These are phyloP conservation scores for Cyclura pinguis DNA, from an alignment of 2,797 vertebrate genomes.

Conservation along the genomic window DNA sequence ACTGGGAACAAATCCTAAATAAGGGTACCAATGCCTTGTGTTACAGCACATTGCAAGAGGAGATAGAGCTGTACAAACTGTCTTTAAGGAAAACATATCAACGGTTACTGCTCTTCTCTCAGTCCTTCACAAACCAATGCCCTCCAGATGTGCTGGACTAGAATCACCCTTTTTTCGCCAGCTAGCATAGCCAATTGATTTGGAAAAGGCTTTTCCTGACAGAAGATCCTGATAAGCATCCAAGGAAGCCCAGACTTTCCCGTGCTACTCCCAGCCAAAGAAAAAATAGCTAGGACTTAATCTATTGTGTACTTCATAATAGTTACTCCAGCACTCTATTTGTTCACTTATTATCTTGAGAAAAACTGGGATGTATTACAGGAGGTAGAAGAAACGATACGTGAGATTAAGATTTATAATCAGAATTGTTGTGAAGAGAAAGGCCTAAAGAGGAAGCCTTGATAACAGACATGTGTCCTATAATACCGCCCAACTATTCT, in stretches of 20 bases:
- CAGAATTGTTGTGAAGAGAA: not conserved
- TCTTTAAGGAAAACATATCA: not conserved
- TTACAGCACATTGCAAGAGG: too few relatives aligned
- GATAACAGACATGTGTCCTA: too few relatives aligned
- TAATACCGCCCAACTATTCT: too few relatives aligned
- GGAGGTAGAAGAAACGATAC: not conserved
- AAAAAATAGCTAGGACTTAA: not conserved
- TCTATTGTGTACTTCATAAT: not conserved
- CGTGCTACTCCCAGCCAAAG: not conserved
- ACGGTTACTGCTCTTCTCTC: not conserved
- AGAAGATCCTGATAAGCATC: not conserved
- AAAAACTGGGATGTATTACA: not conserved
- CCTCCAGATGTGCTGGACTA: too few relatives aligned
- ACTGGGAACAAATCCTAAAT: too few relatives aligned
- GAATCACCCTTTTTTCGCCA: too few relatives aligned
- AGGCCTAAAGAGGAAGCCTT: too few relatives aligned
- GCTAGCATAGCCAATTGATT: too few relatives aligned
- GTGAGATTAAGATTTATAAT: not conserved
- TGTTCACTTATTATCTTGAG: not conserved
- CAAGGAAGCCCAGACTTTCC: not conserved
- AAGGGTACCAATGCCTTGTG: too few relatives aligned
- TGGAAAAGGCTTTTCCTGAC: not conserved
- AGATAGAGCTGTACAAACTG: too few relatives aligned
- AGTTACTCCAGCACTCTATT: not conserved
- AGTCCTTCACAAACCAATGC: too few relatives aligned